Conservation (phyloP, 2,888 invertebrate species). For the Tigriopus californicus region DNA sequence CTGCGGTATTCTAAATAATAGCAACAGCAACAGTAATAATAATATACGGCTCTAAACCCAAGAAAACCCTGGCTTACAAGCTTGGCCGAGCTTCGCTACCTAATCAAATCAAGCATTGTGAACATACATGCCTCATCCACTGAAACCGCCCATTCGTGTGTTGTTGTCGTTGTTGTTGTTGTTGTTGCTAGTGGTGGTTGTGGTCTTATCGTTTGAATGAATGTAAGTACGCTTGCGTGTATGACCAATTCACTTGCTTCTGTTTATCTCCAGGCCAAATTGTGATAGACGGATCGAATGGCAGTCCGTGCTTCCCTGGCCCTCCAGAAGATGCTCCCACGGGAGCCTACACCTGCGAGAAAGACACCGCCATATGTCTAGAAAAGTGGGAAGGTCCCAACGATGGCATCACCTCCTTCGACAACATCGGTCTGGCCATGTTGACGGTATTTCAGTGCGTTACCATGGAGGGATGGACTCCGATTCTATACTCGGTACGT, state of each 20-base stretch:
- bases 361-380: conserved; percentile 23
- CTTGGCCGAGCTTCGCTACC: too few relatives aligned
- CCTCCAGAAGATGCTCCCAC: conserved; percentile 19
- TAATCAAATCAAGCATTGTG: neutral
- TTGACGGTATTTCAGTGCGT: conserved; percentile 40
- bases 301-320: conserved; percentile 21
- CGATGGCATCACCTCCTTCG: conserved; percentile 37
- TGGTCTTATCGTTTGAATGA: neutral
- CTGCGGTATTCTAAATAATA: neutral
- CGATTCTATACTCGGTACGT: conserved; percentile 37
- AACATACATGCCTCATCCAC: neutral
- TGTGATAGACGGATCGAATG: conserved; percentile 21
- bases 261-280: conserved; percentile 20
- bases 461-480: conserved; percentile 41
- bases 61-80: too few relatives aligned
- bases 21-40: neutral
- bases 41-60: too few relatives aligned
- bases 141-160: neutral
- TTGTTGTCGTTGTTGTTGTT: neutral
- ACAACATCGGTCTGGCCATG: conserved; percentile 40
- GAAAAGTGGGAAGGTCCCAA: conserved; percentile 32
- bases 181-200: neutral
- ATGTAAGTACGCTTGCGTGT: neutral
- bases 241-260: neutral
- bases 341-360: conserved; percentile 22